phyloP scores from a whole-genome alignment of 2,797 vertebrate genomes.

The Loris lydekkerianus region DNA sequence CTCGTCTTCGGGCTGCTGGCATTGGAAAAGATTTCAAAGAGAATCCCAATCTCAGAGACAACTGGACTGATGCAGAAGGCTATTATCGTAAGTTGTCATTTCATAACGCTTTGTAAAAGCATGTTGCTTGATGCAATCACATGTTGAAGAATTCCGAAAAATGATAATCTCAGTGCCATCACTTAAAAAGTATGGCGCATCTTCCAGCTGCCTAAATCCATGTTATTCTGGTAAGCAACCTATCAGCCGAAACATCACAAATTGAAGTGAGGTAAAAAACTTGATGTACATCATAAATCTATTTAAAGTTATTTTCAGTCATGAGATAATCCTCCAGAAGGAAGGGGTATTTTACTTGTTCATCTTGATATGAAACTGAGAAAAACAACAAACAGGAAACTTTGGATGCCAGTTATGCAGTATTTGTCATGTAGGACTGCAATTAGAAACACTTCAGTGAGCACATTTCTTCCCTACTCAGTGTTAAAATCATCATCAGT shows the following conservation, averaged over 20 bases:
- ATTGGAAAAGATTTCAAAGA: slow-evolving; percentile 99
- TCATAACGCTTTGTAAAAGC: background rate
- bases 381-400: background rate
- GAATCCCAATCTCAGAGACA: slow-evolving; percentile 99
- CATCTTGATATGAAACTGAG: slow-evolving; percentile 54
- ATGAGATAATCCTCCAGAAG: background rate
- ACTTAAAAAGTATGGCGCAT: background rate
- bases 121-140: fast-evolving
- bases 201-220: background rate
- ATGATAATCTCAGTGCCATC: background rate
- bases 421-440: slow-evolving; percentile 28
- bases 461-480: background rate
- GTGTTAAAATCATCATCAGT: background rate
- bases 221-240: background rate
- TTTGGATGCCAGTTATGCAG: background rate
- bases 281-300: slow-evolving; percentile 25
- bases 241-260: background rate
- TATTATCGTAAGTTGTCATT: slow-evolving; percentile 95
- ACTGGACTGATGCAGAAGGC: slow-evolving; percentile 99
- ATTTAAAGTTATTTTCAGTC: slow-evolving; percentile 15
- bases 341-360: background rate
- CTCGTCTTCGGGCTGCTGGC: slow-evolving; percentile 97
- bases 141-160: background rate
- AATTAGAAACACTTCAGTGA: background rate
- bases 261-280: background rate